Conservation (phyloP, 2,113 vertebrate genomes). For the Mobula birostris region DNA sequence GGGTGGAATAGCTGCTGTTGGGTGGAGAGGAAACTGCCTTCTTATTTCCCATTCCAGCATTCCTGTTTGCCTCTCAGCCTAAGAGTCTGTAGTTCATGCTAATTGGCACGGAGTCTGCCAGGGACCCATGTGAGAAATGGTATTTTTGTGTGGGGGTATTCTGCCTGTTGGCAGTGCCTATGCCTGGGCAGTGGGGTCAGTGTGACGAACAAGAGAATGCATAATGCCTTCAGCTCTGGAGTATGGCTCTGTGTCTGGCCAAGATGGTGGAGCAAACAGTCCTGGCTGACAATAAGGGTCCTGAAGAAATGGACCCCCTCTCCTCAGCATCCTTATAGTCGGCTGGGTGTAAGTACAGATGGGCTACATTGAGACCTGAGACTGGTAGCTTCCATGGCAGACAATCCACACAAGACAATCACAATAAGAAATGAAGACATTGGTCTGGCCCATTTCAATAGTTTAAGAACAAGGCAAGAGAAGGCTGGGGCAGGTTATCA, state of each 20-base stretch:
- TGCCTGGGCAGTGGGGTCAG: neutral
- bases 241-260: neutral
- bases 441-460: neutral
- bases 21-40: too few species aligned
- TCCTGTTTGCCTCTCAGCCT: neutral
- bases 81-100: neutral
- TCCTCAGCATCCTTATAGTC: too few species aligned
- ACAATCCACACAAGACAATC: neutral
- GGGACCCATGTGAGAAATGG: neutral
- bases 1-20: too few species aligned
- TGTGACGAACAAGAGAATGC: neutral
- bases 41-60: neutral
- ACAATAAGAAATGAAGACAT: neutral
- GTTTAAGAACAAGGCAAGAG: neutral
- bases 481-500: neutral
- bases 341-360: too few species aligned
- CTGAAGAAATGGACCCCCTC: neutral
- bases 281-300: neutral
- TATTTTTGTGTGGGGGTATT: neutral
- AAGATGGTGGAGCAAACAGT: neutral
- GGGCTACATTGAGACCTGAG: neutral
- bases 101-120: neutral
- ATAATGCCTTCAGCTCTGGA: neutral
- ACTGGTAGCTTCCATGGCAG: neutral
- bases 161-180: neutral